Evolutionary conservation across 2,888 invertebrate genomes (phyloP).

Genomic region (Exocentrus adspersus): DNA sequence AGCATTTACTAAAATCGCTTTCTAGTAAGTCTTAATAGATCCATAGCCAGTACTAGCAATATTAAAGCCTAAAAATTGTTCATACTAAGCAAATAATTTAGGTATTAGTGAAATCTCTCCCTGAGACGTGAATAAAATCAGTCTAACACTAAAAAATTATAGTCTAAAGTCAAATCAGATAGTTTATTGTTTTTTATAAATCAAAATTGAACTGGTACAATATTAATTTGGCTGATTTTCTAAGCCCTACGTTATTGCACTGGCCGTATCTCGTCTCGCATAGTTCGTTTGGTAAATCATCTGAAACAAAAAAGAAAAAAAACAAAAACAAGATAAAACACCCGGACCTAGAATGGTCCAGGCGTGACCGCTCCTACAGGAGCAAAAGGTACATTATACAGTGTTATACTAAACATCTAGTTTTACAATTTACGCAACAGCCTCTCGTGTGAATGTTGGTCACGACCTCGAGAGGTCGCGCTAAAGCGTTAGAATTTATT

Average conservation of each 20-base stretch:
- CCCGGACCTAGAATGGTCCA: slow-evolving; percentile 14
- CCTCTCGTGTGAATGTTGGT: slow-evolving; percentile 63
- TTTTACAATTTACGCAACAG: slow-evolving; percentile 64
- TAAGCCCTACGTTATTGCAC: slow-evolving; percentile 38
- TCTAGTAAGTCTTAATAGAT: not conserved
- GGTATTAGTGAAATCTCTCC: no score
- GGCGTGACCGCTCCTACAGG: slow-evolving; percentile 19
- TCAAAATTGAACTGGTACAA: no score
- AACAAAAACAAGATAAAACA: slow-evolving; percentile 19
- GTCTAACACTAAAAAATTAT: no score
- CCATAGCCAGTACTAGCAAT: not conserved
- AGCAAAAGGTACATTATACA: slow-evolving; percentile 54
- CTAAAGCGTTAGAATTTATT: slow-evolving; percentile 67
- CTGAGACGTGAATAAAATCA: no score
- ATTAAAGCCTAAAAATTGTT: no score
- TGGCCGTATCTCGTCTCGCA: slow-evolving; percentile 21
- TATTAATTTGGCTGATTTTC: no score
- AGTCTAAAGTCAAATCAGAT: no score
- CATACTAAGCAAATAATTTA: no score
- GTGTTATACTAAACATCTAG: slow-evolving; percentile 58
- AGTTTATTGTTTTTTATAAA: no score
- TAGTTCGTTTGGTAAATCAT: slow-evolving; percentile 41
- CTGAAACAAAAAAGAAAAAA: slow-evolving; percentile 9
- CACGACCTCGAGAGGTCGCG: slow-evolving; percentile 53
- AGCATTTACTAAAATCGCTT: slow-evolving; percentile 15